Evolutionary conservation across 2,113 vertebrate species (phyloP).

Genomic region (Vimba vimba): DNA sequence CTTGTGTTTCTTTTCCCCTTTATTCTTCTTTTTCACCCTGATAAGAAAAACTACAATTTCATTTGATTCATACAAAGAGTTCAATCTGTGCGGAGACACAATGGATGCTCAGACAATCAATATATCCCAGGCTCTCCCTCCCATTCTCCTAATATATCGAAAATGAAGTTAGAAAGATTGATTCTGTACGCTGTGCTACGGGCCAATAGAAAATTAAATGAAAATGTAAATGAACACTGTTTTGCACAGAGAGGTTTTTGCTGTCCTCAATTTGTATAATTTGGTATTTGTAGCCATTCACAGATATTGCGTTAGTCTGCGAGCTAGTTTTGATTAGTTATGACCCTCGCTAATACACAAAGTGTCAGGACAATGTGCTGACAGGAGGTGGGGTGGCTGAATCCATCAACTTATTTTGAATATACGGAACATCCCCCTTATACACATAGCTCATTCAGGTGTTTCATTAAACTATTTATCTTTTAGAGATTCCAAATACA

Average conservation of each 20-base stretch:
- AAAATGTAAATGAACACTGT: slow-evolving; percentile 79
- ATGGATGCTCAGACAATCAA: slow-evolving; percentile 77
- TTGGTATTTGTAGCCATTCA: slow-evolving; percentile 63
- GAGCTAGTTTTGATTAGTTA: slow-evolving; percentile 50
- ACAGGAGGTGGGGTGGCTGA: slow-evolving; percentile 11
- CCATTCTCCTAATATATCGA: slow-evolving; percentile 79
- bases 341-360: slow-evolving; percentile 47
- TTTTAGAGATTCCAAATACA: not conserved
- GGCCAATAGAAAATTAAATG: slow-evolving; percentile 78
- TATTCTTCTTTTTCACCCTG: slow-evolving; percentile 44
- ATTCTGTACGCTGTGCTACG: slow-evolving; percentile 73
- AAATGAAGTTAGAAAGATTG: slow-evolving; percentile 81
- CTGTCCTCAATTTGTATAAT: slow-evolving; percentile 71
- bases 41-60: slow-evolving; percentile 72
- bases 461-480: not conserved
- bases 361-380: slow-evolving; percentile 39
- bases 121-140: slow-evolving; percentile 71
- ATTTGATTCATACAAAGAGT: slow-evolving; percentile 73
- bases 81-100: slow-evolving; percentile 72
- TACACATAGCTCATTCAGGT: not conserved
- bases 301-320: slow-evolving; percentile 22
- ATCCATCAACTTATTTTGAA: slow-evolving; percentile 17
- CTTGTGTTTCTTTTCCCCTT: slow-evolving; percentile 37
- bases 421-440: not conserved
- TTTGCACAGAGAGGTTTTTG: slow-evolving; percentile 64